These are phyloP conservation scores for Drepana arcuata DNA, from an alignment of 1,140 invertebrate genomes.

Conservation along the genomic window DNA sequence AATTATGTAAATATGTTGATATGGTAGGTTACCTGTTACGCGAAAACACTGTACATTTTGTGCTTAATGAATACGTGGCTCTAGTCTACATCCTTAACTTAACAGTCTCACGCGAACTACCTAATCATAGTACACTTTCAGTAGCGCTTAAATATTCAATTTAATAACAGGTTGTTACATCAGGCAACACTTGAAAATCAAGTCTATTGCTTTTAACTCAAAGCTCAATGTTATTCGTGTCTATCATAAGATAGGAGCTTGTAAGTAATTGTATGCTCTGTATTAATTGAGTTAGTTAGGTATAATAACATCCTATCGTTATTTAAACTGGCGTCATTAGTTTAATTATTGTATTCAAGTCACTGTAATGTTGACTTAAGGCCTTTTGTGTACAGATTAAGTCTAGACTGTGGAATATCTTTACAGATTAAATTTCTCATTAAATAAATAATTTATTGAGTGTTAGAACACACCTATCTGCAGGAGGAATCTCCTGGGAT, in stretches of 20 bases:
- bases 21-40: too few species aligned
- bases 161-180: slow-evolving; percentile 9
- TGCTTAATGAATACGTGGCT: too few species aligned
- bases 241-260: not conserved
- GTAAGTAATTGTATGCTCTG: slow-evolving; percentile 11
- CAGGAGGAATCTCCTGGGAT: too few species aligned
- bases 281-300: slow-evolving; percentile 28
- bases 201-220: not conserved
- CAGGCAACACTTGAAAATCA: not conserved
- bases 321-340: slow-evolving; percentile 31
- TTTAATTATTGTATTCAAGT: slow-evolving; percentile 22
- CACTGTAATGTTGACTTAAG: not conserved
- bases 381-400: not conserved
- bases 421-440: not conserved
- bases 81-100: too few species aligned
- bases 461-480: too few species aligned
- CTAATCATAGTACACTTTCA: slow-evolving; percentile 11
- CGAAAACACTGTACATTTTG: too few species aligned
- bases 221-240: slow-evolving; percentile 4
- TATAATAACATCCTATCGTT: slow-evolving; percentile 24
- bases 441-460: not conserved
- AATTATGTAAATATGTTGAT: too few species aligned
- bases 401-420: not conserved
- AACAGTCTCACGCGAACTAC: slow-evolving; percentile 8
- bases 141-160: slow-evolving; percentile 15